Conservation (phyloP, 2,113 vertebrate species). For the Hemiprocne comata region DNA sequence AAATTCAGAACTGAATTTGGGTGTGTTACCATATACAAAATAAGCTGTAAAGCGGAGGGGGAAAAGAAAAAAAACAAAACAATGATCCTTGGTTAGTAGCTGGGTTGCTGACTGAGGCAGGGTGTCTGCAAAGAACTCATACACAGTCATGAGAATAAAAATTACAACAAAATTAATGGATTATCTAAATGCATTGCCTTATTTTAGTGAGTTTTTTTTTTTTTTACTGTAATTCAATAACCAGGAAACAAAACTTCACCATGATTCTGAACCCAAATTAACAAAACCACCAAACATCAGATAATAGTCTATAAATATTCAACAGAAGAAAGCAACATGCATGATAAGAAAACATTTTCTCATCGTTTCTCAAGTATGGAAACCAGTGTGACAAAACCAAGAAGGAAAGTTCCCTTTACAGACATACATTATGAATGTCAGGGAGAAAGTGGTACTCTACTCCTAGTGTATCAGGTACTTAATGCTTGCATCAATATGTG, state of each 20-base stretch:
- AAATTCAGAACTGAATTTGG: not conserved
- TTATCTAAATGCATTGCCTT: not conserved
- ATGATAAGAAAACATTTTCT: not conserved
- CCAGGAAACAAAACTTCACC: not conserved
- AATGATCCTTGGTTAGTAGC: not conserved
- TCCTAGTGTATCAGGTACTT: not conserved
- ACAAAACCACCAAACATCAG: not conserved
- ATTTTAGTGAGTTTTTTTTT: not conserved
- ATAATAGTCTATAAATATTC: not conserved
- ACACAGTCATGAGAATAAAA: not conserved
- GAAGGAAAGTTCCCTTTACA: not conserved
- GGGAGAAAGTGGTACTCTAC: not conserved
- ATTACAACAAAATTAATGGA: rapidly evolving
- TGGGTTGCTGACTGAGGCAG: not conserved
- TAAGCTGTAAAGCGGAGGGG: not conserved
- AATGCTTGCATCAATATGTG: not conserved
- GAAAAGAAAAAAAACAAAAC: not conserved
- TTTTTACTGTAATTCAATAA: not conserved
- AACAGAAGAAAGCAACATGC: not conserved
- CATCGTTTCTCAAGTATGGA: not conserved
- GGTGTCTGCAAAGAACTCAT: not conserved
- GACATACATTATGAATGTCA: not conserved
- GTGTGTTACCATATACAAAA: not conserved
- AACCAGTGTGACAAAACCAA: not conserved
- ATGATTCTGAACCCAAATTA: not conserved